Percentiles rank a stretch among this genome's conserved stretches.
Conservation (phyloP, 2,888 invertebrate species). For the Tipula helvola region DNA sequence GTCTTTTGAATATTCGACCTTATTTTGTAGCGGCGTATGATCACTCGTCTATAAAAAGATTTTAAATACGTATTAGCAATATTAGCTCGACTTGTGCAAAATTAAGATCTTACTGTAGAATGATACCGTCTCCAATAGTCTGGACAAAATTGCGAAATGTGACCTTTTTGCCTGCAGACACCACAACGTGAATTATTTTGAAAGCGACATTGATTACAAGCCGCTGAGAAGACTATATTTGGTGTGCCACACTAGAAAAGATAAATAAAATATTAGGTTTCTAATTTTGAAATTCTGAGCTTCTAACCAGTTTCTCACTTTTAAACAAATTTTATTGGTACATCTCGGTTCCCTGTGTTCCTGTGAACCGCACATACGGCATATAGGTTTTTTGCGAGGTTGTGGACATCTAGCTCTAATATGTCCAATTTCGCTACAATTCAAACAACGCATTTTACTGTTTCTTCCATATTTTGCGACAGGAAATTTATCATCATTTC, state of each 20-base stretch:
- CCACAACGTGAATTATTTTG: slow-evolving; percentile 37
- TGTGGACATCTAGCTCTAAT: slow-evolving; percentile 44
- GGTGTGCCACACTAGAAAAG: slow-evolving; percentile 53
- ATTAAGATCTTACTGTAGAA: slow-evolving; percentile 44
- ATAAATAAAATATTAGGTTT: background rate
- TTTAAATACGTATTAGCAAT: background rate
- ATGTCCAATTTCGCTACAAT: slow-evolving; percentile 54
- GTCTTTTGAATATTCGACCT: slow-evolving; percentile 25
- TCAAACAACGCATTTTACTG: slow-evolving; percentile 41
- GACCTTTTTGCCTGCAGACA: slow-evolving; percentile 51
- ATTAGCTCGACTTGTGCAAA: background rate
- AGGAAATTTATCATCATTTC: slow-evolving; percentile 26
- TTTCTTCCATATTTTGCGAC: slow-evolving; percentile 16
- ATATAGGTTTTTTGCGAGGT: slow-evolving; percentile 41
- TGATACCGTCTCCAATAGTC: slow-evolving; percentile 67
- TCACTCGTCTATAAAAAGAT: slow-evolving; percentile 36
- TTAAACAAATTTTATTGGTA: slow-evolving; percentile 54
- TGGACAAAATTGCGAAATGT: slow-evolving; percentile 48
- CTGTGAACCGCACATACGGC: slow-evolving; percentile 52
- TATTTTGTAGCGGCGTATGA: slow-evolving; percentile 28
- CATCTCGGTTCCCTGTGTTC: slow-evolving; percentile 56
- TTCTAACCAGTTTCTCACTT: slow-evolving; percentile 38
- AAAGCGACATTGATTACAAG: slow-evolving; percentile 46
- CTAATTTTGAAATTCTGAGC: background rate
- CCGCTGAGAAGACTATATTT: slow-evolving; percentile 42